These are phyloP conservation scores for Saxidomus purpurata DNA, from an alignment of 1,140 invertebrate genomes.

Conservation along the genomic window DNA sequence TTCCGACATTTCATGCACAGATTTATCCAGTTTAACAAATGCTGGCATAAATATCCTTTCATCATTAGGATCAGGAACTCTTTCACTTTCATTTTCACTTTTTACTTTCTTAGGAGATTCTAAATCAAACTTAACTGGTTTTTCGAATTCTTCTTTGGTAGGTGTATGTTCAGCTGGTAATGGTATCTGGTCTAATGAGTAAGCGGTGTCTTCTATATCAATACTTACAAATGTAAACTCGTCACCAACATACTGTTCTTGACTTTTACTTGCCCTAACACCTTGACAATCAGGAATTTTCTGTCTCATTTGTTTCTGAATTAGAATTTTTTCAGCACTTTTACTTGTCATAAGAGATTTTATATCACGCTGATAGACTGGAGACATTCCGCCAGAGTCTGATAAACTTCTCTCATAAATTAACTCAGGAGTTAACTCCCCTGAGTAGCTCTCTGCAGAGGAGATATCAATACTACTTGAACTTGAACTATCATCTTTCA, in stretches of 20 bases:
- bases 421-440: conserved; percentile 54
- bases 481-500: conserved; percentile 68
- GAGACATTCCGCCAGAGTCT: conserved; percentile 66
- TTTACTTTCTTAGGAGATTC: background rate
- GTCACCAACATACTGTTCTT: conserved; percentile 83
- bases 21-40: conserved; percentile 84
- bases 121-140: conserved; percentile 89
- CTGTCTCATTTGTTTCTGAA: conserved; percentile 52
- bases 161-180: conserved; percentile 89
- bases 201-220: conserved; percentile 96
- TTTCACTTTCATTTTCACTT: background rate
- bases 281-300: conserved; percentile 60
- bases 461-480: conserved; percentile 61
- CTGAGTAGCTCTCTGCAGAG: conserved; percentile 52
- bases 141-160: conserved; percentile 75
- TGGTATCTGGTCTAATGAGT: conserved; percentile 95
- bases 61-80: conserved; percentile 86
- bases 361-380: conserved; percentile 34
- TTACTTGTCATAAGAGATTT: conserved; percentile 72
- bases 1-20: conserved; percentile 47
- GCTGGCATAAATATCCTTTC: conserved; percentile 89
- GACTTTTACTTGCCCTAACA: conserved; percentile 84
- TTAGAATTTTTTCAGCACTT: conserved; percentile 83
- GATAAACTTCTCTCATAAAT: conserved; percentile 65
- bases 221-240: conserved; percentile 80